Evolutionary conservation across 2,113 vertebrate genomes (phyloP).

Genomic region (Percina caprodes): DNA sequence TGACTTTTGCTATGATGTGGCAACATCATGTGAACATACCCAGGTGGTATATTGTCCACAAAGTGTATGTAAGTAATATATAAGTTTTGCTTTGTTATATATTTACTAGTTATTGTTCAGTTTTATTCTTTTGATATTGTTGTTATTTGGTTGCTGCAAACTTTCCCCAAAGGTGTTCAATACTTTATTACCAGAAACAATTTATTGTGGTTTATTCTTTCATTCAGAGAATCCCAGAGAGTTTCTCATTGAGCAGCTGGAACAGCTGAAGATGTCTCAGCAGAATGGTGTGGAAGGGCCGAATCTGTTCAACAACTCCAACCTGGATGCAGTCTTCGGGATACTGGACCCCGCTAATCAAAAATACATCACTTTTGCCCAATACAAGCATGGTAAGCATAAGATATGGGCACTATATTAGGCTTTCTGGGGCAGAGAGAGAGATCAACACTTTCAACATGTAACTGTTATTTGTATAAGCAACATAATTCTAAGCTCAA

Average conservation of each 20-base stretch:
- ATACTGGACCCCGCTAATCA: constrained; percentile 79
- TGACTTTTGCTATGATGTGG: not conserved
- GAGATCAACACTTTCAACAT: not conserved
- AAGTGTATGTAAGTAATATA: not conserved
- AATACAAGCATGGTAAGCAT: constrained; percentile 82
- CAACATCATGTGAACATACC: no score
- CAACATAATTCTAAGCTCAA: not conserved
- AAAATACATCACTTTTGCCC: constrained; percentile 72
- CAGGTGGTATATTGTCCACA: not conserved
- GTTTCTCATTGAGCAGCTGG: constrained; percentile 80
- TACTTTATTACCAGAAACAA: not conserved
- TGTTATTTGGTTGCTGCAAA: not conserved
- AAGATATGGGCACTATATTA: not conserved
- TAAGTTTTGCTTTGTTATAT: not conserved
- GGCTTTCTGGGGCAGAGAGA: not conserved
- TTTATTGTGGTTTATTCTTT: not conserved
- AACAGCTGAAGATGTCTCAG: constrained; percentile 69
- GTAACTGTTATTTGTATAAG: not conserved
- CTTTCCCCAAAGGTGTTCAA: not conserved
- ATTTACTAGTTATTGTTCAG: not conserved
- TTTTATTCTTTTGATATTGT: not conserved
- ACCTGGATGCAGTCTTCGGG: constrained; percentile 77
- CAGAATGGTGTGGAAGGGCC: constrained; percentile 39
- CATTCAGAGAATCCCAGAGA: constrained; percentile 76
- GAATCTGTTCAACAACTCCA: constrained; percentile 72